Evolutionary conservation across 1,140 invertebrate species (phyloP).

Genomic region (Apolygus lucorum): DNA sequence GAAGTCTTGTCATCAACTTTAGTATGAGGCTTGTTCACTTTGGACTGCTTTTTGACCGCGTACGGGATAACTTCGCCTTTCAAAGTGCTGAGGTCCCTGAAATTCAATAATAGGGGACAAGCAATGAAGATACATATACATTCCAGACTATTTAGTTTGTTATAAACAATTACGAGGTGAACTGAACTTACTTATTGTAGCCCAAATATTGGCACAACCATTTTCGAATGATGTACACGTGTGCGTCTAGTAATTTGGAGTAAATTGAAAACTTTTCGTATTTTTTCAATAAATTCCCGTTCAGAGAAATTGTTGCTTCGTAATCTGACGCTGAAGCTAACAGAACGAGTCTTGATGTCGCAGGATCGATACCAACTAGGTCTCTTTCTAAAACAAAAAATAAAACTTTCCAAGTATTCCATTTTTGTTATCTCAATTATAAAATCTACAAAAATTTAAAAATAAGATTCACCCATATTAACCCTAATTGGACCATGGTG

Average conservation of each 20-base stretch:
- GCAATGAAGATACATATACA: slow-evolving; percentile 5
- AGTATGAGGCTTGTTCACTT: slow-evolving; percentile 18
- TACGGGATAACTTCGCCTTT: slow-evolving; percentile 84
- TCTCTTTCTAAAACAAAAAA: slow-evolving; percentile 78
- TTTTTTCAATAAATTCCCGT: slow-evolving; percentile 59
- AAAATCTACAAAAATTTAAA: too few relatives aligned
- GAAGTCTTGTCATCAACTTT: slow-evolving; percentile 51
- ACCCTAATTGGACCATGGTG: too few relatives aligned
- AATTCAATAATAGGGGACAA: slow-evolving; percentile 33
- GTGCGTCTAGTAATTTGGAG: slow-evolving; percentile 71
- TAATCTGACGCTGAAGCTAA: slow-evolving; percentile 80
- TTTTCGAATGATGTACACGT: slow-evolving; percentile 82
- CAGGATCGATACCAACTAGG: slow-evolving; percentile 71
- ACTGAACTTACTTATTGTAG: slow-evolving; percentile 49
- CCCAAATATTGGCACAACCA: slow-evolving; percentile 74
- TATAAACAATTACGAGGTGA: not conserved
- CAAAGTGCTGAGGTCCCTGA: slow-evolving; percentile 54
- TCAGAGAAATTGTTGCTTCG: slow-evolving; percentile 64
- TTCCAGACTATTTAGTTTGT: too few relatives aligned
- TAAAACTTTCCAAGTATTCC: too few relatives aligned
- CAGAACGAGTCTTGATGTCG: slow-evolving; percentile 68
- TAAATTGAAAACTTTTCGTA: slow-evolving; percentile 64
- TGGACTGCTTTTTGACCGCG: slow-evolving; percentile 73
- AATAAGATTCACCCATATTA: too few relatives aligned
- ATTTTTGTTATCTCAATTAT: too few relatives aligned